Evolutionary conservation across 2,888 invertebrate genomes (phyloP).

Genomic region (Blera fallax): DNA sequence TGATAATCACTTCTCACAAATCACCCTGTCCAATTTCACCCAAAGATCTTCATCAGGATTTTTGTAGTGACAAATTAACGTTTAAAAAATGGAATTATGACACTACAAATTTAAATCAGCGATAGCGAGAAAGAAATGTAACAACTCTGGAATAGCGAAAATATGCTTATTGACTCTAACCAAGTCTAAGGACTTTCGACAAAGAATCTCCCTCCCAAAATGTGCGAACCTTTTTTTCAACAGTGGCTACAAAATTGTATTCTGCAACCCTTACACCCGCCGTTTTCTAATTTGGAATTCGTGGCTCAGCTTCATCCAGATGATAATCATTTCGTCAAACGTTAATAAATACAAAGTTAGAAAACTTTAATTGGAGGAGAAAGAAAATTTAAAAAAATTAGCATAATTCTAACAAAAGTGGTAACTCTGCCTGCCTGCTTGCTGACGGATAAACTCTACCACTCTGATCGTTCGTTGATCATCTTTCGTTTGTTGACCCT

Average conservation of each 20-base stretch:
- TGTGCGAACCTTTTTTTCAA: no score
- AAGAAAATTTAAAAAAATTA: conserved; percentile 32
- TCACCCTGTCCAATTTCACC: no score
- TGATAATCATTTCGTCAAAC: neutral
- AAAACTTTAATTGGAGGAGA: conserved; percentile 3
- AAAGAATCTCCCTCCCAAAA: neutral
- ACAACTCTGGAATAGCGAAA: no score
- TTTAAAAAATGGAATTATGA: no score
- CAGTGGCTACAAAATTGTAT: neutral
- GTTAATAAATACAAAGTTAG: neutral
- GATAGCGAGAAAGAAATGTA: no score
- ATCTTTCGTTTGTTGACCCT: conserved; percentile 68
- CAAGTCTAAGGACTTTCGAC: no score
- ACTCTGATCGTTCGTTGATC: conserved; percentile 35
- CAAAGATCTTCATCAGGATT: no score
- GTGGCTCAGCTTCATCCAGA: neutral
- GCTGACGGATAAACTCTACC: conserved; percentile 11
- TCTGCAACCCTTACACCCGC: neutral
- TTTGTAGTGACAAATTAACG: no score
- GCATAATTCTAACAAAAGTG: conserved; percentile 58
- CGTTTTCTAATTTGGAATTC: neutral
- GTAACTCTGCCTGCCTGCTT: neutral
- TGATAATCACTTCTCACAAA: no score
- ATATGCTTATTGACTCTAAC: no score
- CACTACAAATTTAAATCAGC: no score